Percentiles rank a stretch among this genome's conserved stretches.
phyloP scores from a whole-genome alignment of 2,113 vertebrate species.

The Lepus timidus region DNA sequence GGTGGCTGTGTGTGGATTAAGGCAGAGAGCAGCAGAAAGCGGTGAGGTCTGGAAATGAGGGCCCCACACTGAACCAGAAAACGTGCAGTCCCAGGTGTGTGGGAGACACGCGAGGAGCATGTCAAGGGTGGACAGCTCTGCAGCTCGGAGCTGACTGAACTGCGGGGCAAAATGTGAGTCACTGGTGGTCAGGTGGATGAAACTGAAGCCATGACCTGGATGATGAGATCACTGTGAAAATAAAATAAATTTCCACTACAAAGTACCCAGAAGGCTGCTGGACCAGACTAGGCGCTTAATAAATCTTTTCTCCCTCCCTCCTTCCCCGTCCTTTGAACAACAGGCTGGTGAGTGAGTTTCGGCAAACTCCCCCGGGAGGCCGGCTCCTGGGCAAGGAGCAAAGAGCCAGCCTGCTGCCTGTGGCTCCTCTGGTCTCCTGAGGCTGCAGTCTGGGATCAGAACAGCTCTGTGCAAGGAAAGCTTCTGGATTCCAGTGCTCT shows the following conservation, averaged over 20 bases:
- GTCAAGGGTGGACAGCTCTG: not conserved
- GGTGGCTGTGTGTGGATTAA: not conserved
- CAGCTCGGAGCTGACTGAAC: not conserved
- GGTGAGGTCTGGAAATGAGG: not conserved
- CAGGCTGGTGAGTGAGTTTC: not conserved
- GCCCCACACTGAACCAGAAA: not conserved
- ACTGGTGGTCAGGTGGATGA: not conserved
- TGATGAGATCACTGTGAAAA: conserved; percentile 49
- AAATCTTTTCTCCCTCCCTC: not conserved
- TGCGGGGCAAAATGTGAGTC: not conserved
- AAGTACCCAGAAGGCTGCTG: not conserved
- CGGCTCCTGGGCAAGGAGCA: not conserved
- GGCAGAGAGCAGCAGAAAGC: not conserved
- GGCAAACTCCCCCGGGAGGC: not conserved
- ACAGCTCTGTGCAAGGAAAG: not conserved
- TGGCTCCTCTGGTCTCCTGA: not conserved
- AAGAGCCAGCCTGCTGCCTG: not conserved
- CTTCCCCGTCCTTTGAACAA: not conserved
- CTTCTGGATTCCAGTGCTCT: not conserved
- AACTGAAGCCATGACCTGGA: not conserved
- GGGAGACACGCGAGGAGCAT: not conserved
- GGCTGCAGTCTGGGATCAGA: not conserved
- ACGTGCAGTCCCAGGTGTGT: not conserved
- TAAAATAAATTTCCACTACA: not conserved
- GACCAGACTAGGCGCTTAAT: not conserved